Conservation (phyloP, 1,140 invertebrate genomes). For the Saxidomus purpurata region DNA sequence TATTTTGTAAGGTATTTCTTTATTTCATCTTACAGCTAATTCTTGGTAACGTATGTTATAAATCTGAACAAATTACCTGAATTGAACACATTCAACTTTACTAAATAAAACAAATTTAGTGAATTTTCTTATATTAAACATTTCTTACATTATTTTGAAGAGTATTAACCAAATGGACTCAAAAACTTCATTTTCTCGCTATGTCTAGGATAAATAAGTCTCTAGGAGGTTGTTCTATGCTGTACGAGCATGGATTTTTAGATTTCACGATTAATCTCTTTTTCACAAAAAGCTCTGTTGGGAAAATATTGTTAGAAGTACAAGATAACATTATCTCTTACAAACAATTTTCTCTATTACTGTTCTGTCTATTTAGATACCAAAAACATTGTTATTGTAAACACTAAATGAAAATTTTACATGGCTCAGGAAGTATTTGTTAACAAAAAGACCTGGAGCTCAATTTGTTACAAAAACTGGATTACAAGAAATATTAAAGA, state of each 20-base stretch:
- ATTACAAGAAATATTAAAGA: neutral
- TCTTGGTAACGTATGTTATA: too few relatives aligned
- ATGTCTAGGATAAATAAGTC: neutral
- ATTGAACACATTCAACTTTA: too few relatives aligned
- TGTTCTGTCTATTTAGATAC: neutral
- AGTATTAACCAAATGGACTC: neutral
- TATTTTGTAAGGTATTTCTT: too few relatives aligned
- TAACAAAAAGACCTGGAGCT: neutral
- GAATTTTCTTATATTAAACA: too few relatives aligned
- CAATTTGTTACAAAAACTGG: neutral
- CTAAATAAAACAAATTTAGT: too few relatives aligned
- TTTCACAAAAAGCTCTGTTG: neutral
- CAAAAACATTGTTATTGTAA: conserved; percentile 5
- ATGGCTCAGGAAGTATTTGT: neutral
- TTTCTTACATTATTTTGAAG: too few relatives aligned
- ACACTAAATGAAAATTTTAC: neutral
- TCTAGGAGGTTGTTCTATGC: neutral
- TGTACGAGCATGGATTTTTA: neutral
- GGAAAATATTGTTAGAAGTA: conserved; percentile 23
- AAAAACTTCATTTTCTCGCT: neutral
- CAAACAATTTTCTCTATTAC: neutral
- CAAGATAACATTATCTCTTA: conserved; percentile 24
- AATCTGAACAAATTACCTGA: too few relatives aligned
- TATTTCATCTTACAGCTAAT: too few relatives aligned
- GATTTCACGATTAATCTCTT: conserved; percentile 13